phyloP scores from a whole-genome alignment of 2,113 vertebrate genomes.

The Empidonax alnorum region DNA sequence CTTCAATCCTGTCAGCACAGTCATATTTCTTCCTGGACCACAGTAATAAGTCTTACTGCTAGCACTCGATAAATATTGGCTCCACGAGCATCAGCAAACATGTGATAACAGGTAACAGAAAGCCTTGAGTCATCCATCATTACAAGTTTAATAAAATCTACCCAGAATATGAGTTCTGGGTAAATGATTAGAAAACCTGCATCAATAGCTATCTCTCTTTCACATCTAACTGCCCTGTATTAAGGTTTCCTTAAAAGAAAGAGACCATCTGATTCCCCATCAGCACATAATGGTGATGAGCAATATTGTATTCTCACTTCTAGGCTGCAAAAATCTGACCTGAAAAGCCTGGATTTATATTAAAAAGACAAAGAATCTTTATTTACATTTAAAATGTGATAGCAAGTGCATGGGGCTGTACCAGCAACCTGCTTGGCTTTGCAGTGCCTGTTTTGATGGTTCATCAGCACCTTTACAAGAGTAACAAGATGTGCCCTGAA shows the following conservation, averaged over 20 bases:
- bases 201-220: neutral
- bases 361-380: neutral
- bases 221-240: neutral
- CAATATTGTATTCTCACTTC: neutral
- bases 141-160: constrained; percentile 5
- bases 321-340: neutral
- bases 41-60: neutral
- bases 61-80: neutral
- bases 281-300: neutral
- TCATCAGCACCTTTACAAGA: neutral
- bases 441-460: neutral
- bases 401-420: neutral
- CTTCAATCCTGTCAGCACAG: neutral
- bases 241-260: neutral
- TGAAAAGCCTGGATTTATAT: neutral
- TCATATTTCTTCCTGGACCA: neutral
- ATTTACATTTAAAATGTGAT: neutral
- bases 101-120: neutral
- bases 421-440: neutral
- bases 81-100: neutral
- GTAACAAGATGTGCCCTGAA: neutral
- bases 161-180: neutral
- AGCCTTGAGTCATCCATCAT: neutral
- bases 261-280: neutral
- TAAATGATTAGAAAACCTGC: neutral